Conservation (phyloP, 2,113 vertebrate genomes). For the Archocentrus centrarchus region DNA sequence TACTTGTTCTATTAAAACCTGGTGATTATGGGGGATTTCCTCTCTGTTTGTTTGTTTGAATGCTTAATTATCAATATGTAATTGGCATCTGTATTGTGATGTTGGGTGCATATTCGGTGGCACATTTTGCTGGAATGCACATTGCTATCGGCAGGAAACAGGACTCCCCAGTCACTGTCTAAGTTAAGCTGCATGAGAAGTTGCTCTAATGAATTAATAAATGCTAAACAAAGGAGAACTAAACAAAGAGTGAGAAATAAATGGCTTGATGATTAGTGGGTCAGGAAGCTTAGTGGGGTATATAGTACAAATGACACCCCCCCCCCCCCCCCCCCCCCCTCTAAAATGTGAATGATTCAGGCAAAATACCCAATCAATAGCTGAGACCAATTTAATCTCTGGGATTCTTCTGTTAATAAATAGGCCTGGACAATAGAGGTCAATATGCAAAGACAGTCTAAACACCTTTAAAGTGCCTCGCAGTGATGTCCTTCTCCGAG, state of each 20-base stretch:
- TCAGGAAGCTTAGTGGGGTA: conserved; percentile 72
- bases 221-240: conserved; percentile 71
- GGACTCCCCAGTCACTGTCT: conserved; percentile 68
- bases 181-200: conserved; percentile 73
- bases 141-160: conserved; percentile 69
- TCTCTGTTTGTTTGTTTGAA: conserved; percentile 77
- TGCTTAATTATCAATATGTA: conserved; percentile 79
- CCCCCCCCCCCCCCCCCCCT: conserved; percentile 59
- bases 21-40: conserved; percentile 75
- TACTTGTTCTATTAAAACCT: conserved; percentile 78
- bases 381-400: conserved; percentile 75
- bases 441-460: conserved; percentile 73
- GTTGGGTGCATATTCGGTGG: conserved; percentile 54
- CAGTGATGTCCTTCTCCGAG: conserved; percentile 49
- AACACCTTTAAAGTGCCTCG: conserved; percentile 70
- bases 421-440: conserved; percentile 60
- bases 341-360: conserved; percentile 71
- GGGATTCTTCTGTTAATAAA: conserved; percentile 74
- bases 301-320: conserved; percentile 71
- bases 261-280: conserved; percentile 72
- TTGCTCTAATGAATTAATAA: conserved; percentile 77
- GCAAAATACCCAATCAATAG: conserved; percentile 75
- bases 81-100: conserved; percentile 70
- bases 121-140: conserved; percentile 50
- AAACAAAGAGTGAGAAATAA: conserved; percentile 75